Percentiles rank a stretch among this genome's conserved stretches.
phyloP scores from a whole-genome alignment of 2,888 invertebrate genomes.

The Zygaena filipendulae region DNA sequence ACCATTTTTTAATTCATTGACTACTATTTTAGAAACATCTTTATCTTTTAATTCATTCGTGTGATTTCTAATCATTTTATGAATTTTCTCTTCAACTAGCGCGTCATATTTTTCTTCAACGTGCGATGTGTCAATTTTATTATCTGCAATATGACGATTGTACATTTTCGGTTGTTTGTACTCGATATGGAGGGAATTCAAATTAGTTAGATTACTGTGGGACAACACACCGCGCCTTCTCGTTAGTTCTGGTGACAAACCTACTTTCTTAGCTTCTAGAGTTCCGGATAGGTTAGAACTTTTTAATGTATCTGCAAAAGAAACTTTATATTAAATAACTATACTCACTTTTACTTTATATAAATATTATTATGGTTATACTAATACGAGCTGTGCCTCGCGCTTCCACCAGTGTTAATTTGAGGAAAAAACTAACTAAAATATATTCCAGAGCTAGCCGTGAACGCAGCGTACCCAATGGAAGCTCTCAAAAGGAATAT shows the following conservation, averaged over 20 bases:
- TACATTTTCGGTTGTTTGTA: constrained; percentile 31
- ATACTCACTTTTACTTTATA: not conserved
- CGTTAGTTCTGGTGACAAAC: constrained; percentile 20
- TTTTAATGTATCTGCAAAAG: constrained; percentile 40
- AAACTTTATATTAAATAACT: not conserved
- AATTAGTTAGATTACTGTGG: constrained; percentile 22
- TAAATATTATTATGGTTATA: not conserved
- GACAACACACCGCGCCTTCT: constrained; percentile 25
- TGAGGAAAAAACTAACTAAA: too few relatives aligned
- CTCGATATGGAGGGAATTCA: constrained; percentile 35
- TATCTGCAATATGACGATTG: constrained; percentile 35
- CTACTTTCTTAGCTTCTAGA: constrained; percentile 24
- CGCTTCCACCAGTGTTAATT: too few relatives aligned
- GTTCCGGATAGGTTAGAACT: constrained; percentile 34
- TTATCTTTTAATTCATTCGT: constrained; percentile 33
- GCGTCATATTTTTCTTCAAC: constrained; percentile 23
- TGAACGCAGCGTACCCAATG: too few relatives aligned
- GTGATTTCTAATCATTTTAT: constrained; percentile 29
- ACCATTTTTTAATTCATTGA: constrained; percentile 43
- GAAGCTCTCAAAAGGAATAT: too few relatives aligned
- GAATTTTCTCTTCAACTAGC: constrained; percentile 24
- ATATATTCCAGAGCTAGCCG: too few relatives aligned
- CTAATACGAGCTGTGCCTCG: too few relatives aligned
- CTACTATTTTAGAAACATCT: constrained; percentile 44
- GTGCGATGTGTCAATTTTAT: constrained; percentile 41